phyloP scores from a whole-genome alignment of 2,113 vertebrate species.

The Synodontis membranacea region DNA sequence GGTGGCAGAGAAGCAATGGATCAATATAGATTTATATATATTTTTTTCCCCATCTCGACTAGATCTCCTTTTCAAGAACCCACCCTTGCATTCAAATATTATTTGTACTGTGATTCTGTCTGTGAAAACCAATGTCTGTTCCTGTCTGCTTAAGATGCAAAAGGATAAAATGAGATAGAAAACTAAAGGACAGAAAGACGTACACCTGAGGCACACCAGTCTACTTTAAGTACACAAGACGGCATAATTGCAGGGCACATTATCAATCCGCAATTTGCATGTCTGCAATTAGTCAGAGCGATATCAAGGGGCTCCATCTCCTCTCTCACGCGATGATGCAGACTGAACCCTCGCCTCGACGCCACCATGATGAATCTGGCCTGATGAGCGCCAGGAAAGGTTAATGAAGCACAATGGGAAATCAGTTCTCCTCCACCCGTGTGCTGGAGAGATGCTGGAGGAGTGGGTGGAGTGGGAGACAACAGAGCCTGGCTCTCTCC shows the following conservation, averaged over 20 bases:
- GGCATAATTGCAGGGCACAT: constrained; percentile 40
- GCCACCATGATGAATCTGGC: constrained; percentile 46
- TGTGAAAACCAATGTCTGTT: constrained; percentile 15
- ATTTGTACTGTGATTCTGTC: neutral
- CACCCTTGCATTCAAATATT: constrained; percentile 1
- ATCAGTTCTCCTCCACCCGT: constrained; percentile 49
- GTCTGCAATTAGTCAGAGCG: constrained; percentile 45
- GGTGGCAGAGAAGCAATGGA: constrained; percentile 14
- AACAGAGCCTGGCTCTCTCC: constrained; percentile 45
- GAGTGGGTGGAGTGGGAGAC: constrained; percentile 48
- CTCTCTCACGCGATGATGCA: constrained; percentile 13
- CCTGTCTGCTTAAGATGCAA: neutral
- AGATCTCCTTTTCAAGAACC: constrained; percentile 18
- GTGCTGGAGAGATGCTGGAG: constrained; percentile 45
- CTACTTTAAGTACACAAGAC: constrained; percentile 16
- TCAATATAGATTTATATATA: no score
- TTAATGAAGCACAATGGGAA: constrained; percentile 61
- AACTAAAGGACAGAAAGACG: neutral
- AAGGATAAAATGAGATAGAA: neutral
- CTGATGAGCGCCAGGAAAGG: constrained; percentile 56
- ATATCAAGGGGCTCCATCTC: constrained; percentile 47
- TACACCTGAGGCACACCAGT: constrained; percentile 26
- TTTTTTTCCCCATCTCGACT: constrained; percentile 11
- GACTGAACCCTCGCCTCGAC: constrained; percentile 16
- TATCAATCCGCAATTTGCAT: constrained; percentile 49